phyloP scores from a whole-genome alignment of 2,113 vertebrate genomes.

The Urocitellus parryii region DNA sequence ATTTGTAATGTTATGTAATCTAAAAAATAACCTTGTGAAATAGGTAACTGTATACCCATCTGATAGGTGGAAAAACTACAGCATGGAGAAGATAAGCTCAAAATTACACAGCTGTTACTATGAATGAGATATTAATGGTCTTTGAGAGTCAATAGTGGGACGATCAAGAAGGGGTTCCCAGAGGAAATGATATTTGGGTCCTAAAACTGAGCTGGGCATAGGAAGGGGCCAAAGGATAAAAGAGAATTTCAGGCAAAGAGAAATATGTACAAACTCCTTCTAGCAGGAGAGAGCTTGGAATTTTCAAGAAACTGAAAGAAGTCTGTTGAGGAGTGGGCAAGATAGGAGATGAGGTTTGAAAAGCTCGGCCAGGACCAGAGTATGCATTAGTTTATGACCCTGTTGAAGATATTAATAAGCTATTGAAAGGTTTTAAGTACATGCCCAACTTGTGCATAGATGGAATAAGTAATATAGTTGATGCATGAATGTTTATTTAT shows the following conservation, averaged over 20 bases:
- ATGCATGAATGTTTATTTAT: conserved; percentile 8
- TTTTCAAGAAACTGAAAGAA: conserved; percentile 44
- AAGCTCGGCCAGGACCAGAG: not conserved
- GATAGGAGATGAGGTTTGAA: not conserved
- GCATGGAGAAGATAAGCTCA: not conserved
- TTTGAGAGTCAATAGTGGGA: not conserved
- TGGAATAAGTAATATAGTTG: not conserved
- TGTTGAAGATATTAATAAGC: not conserved
- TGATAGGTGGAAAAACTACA: not conserved
- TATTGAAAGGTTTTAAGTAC: not conserved
- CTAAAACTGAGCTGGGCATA: not conserved
- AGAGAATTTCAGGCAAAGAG: not conserved
- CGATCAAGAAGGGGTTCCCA: not conserved
- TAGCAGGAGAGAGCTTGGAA: not conserved
- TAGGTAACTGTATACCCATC: not conserved
- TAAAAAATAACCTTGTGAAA: not conserved
- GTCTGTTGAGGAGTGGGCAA: not conserved
- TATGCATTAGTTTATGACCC: not conserved
- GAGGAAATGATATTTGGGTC: not conserved
- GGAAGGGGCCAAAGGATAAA: not conserved
- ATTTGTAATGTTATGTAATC: not conserved
- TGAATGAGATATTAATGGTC: not conserved
- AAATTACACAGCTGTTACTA: not conserved
- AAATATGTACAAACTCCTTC: not conserved
- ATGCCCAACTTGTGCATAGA: not conserved